Percentiles rank a stretch among this genome's conserved stretches.
These are phyloP conservation scores for Lutra lutra DNA, from an alignment of 2,797 vertebrate genomes.

Conservation along the genomic window DNA sequence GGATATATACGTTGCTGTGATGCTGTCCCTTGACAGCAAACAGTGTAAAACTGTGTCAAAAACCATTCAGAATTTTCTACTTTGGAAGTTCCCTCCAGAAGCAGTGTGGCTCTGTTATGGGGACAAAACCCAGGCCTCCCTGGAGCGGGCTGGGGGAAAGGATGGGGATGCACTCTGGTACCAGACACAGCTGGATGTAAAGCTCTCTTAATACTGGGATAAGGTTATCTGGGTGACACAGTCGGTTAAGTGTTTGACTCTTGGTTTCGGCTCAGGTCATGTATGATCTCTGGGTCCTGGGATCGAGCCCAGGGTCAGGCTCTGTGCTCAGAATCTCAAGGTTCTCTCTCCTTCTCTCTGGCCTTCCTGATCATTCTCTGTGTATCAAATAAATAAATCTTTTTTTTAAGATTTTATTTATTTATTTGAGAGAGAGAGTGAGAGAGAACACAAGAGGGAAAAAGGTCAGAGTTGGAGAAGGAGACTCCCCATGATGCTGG, in stretches of 20 bases:
- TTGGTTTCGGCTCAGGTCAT: neutral
- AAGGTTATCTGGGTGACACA: neutral
- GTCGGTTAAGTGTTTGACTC: neutral
- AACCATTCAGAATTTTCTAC: neutral
- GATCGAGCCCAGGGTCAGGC: neutral
- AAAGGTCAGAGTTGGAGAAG: too few species aligned
- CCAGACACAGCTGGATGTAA: neutral
- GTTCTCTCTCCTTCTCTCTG: neutral
- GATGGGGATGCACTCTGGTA: neutral
- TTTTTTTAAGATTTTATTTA: neutral
- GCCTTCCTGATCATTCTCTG: neutral
- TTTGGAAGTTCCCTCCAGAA: slow-evolving; percentile 13
- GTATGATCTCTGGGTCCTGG: neutral
- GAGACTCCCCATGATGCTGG: too few species aligned
- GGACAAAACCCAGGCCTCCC: neutral
- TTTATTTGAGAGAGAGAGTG: too few species aligned
- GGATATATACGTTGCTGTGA: neutral
- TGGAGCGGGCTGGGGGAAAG: neutral
- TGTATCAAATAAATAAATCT: neutral
- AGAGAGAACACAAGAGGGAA: too few species aligned
- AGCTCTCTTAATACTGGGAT: neutral
- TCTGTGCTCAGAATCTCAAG: neutral
- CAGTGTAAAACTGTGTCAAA: neutral
- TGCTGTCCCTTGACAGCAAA: neutral
- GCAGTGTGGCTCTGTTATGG: neutral